Base-by-base conservation (phyloP, 2,888 invertebrate genomes). In the Lypha dubia region DNA sequence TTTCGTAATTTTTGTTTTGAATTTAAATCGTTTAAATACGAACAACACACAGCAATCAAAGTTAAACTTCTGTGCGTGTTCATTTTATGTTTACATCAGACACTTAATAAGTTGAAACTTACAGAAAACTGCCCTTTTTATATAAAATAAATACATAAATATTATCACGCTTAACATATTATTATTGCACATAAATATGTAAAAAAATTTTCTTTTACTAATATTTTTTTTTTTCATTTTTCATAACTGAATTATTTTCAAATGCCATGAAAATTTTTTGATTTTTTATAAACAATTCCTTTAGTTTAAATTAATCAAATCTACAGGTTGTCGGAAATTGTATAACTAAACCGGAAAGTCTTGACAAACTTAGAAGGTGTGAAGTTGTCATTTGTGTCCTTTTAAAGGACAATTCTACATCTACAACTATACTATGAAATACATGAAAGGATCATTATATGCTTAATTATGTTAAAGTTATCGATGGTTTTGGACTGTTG, bases 51-150 rank as follows among this genome's bases (percentile, higher is more conserved):
- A 68, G 67, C 67, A 68, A 68, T 24, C 38, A 58, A 60, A 67
- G 17, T 58, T 67, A 49, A 68, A 68, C 68, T 38, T 28, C 76
- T 68, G 68, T 77, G 76, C 67, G 76, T 68, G 67, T 68, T 58
- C 6, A 38, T 56, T n/a, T 49, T 58, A 35, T 68, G 32, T 67
- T 63, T 63, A n/a, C 8, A 46, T 46, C 9, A 32, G 1, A 28
- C 28, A 4, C 28, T 28, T 28, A 28, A 15, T n/a, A n/a, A n/a
- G n/a, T n/a, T n/a, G n/a, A n/a, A n/a, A n/a, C n/a, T n/a, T n/a
- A n/a, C n/a, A n/a, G n/a, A 58, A 35, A 49, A 60, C 60, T 73
- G 60, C 38, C 71, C 44, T 15, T 20, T n/a, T 38, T 24, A 41
- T 24, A 15, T 44, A 3, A n/a, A 8, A 63, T 44, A 44, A 15